Evolutionary conservation across 2,113 vertebrate genomes (phyloP).

Genomic region (Podarcis raffonei): DNA sequence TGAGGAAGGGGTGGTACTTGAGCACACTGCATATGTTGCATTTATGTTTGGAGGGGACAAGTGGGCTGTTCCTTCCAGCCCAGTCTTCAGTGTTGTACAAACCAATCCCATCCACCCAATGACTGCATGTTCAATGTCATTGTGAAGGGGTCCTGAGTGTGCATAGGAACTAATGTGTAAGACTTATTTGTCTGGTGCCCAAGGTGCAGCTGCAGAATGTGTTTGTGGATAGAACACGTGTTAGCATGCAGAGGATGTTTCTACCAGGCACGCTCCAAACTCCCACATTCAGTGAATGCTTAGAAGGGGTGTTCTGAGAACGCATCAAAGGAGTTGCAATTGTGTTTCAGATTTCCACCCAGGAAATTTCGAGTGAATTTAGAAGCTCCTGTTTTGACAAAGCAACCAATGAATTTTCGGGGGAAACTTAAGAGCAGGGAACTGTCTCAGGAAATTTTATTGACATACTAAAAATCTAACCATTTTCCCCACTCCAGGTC

Average conservation of each 20-base stretch:
- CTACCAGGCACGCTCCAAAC: background rate
- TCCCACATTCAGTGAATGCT: background rate
- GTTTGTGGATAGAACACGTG: background rate
- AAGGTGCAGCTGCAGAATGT: background rate
- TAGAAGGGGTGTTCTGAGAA: background rate
- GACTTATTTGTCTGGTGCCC: background rate
- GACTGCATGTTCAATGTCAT: background rate
- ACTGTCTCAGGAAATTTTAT: background rate
- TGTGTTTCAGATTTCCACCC: background rate
- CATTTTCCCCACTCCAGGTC: too few species aligned
- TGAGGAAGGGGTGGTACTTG: background rate
- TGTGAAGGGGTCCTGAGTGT: background rate
- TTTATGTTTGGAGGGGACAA: background rate
- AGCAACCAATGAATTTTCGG: too few species aligned
- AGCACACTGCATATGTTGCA: background rate
- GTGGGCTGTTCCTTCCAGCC: background rate
- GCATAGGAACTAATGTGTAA: background rate
- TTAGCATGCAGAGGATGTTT: background rate
- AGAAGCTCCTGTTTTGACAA: background rate
- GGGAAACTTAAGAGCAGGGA: background rate
- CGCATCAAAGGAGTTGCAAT: background rate
- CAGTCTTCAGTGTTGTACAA: background rate
- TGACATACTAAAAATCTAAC: background rate
- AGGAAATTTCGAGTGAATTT: background rate
- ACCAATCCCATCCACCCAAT: background rate